A percentile compares a stretch with the other conserved stretches of the same genome.
Conservation (phyloP, 2,888 invertebrate genomes). For the Melanchra persicariae region DNA sequence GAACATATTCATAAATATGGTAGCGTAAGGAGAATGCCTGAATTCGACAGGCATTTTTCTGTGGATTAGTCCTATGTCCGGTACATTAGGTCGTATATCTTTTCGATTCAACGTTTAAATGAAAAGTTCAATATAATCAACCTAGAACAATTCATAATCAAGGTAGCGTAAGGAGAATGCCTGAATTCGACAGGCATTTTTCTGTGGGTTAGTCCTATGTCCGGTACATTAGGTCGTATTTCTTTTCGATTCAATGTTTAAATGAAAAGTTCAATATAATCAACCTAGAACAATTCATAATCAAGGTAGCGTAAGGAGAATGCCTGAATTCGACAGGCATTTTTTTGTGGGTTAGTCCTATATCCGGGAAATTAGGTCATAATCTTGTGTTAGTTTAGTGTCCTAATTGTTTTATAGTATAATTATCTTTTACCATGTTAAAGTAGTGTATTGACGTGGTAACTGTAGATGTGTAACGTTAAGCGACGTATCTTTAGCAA, state of each 20-base stretch:
- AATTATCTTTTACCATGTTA: background rate
- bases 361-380: background rate
- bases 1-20: constrained; percentile 13
- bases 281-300: constrained; percentile 12
- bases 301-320: constrained; percentile 4
- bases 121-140: constrained; percentile 11
- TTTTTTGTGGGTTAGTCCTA: background rate
- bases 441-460: background rate
- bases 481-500: no score
- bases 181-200: background rate
- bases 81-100: background rate
- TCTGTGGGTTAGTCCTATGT: background rate
- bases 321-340: background rate
- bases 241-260: constrained; percentile 1
- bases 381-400: background rate
- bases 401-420: background rate
- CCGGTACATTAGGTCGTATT: background rate
- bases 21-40: background rate
- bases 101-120: constrained; percentile 6
- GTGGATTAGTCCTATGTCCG: background rate
- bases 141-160: constrained; percentile 9
- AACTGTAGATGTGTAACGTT: background rate
- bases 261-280: constrained; percentile 7
- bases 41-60: background rate
- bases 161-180: background rate